These are phyloP conservation scores for Eremophila alpestris DNA, from an alignment of 2,797 vertebrate species.

Conservation along the genomic window DNA sequence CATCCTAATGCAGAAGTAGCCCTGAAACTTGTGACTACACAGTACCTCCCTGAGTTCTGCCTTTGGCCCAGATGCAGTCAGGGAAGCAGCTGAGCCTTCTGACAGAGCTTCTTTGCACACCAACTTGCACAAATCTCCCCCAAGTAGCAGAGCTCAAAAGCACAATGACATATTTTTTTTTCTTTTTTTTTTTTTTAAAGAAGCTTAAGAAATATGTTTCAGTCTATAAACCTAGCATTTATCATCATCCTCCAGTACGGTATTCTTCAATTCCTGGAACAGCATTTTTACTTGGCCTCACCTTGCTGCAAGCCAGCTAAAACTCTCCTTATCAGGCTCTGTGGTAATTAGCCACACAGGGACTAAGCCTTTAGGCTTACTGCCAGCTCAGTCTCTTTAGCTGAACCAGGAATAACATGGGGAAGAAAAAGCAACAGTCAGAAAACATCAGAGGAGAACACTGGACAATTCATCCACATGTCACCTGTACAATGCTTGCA, in stretches of 20 bases:
- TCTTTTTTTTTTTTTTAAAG: neutral
- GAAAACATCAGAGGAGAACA: neutral
- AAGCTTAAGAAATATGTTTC: neutral
- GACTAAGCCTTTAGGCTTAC: neutral
- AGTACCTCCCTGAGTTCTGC: neutral
- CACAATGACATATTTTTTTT: neutral
- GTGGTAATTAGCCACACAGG: neutral
- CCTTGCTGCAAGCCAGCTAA: neutral
- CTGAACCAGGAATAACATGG: neutral
- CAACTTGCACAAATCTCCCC: neutral
- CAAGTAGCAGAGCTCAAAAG: neutral
- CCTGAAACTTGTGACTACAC: neutral
- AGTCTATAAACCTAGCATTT: neutral
- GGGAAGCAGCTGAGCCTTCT: neutral
- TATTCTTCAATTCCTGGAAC: neutral
- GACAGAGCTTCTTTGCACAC: neutral
- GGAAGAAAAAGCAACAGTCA: neutral
- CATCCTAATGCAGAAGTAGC: neutral
- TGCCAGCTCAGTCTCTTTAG: neutral
- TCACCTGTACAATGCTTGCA: neutral
- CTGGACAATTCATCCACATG: rapidly evolving
- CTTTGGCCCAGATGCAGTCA: neutral
- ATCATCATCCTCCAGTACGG: neutral
- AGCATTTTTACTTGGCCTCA: neutral
- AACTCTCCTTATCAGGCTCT: neutral